phyloP scores from a whole-genome alignment of 2,888 invertebrate species.

The Dynastes hyllus region DNA sequence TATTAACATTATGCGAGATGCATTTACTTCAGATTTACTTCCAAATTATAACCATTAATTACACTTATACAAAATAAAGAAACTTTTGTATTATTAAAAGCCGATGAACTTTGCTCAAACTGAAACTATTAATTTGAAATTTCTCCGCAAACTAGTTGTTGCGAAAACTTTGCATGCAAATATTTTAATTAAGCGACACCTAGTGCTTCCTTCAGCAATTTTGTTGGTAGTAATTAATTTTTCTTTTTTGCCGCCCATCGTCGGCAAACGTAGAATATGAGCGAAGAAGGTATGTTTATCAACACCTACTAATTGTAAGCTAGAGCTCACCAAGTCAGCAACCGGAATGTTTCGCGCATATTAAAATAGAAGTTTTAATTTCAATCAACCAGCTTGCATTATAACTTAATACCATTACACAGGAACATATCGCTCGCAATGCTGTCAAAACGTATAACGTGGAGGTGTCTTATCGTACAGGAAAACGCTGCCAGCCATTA shows the following conservation, averaged over 20 bases:
- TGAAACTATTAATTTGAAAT: constrained; percentile 6
- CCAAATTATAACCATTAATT: too few species aligned
- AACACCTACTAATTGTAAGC: not conserved
- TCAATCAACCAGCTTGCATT: constrained; percentile 16
- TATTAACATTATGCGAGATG: too few species aligned
- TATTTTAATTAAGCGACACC: constrained; percentile 13
- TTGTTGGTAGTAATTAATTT: not conserved
- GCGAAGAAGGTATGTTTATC: not conserved
- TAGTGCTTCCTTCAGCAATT: not conserved
- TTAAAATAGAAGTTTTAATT: constrained; percentile 25
- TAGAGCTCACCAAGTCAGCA: not conserved
- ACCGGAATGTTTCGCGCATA: constrained; percentile 2
- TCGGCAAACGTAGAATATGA: not conserved
- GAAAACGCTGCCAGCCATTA: constrained; percentile 19
- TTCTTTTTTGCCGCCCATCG: not conserved
- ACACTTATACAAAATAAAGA: too few species aligned
- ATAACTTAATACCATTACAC: not conserved
- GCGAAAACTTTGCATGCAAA: constrained; percentile 2
- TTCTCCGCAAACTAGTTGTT: not conserved
- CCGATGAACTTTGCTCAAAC: too few species aligned
- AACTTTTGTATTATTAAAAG: too few species aligned
- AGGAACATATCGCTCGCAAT: constrained; percentile 7
- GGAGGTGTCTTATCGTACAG: constrained; percentile 25
- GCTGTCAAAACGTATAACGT: constrained; percentile 20
- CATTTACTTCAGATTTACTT: too few species aligned